Base-by-base conservation (phyloP, 2,888 invertebrate species). In the Arctia plantaginis region DNA sequence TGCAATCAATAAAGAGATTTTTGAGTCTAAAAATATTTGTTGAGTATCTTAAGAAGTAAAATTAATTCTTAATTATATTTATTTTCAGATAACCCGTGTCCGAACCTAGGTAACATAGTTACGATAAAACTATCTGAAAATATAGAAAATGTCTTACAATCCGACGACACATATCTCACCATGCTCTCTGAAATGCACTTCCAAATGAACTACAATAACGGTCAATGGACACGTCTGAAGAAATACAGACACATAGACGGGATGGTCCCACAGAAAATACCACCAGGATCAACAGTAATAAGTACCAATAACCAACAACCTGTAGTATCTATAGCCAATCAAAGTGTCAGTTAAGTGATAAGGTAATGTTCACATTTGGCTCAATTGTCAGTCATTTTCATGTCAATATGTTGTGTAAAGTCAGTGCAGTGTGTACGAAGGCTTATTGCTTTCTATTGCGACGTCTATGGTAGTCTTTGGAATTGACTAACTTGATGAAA, bases 161-260 rank as follows among this genome's bases (percentile, higher is more conserved):
- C 98, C 0, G 99, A 99, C 91, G 98, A 98, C 81, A 97, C 98
- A 0, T 97, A 97, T 86, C 95, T 96, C 35, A 97, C 97, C 0
- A 98, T 98, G 97, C 94, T 98, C 71, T 98, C 98, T 0, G 99
- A 99, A 93, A 99, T 98, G 81, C 99, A 99, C 93, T 99, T 99
- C 97, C 99, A 99, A 92, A 98, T 99, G 98, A 99, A 99, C 95
- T 99, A 99, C 94, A 98, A 98, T 90, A 99, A 98, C 72, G 99
- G 99, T 93, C 99, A 99, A 91, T 99, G 99, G 99, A 99, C 99
- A 90, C 96, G 95, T 6, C 88, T 99, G 86, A 98, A 99, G 93
- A 99, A 99, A 89, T 98, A 98, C 91, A 96, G 98, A 76, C 97
- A 98, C 75, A 96, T 98, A 82, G 98, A 97, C 66, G 95, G 95